These are phyloP conservation scores for Adelges cooleyi DNA, from an alignment of 1,140 invertebrate genomes.

Conservation along the genomic window DNA sequence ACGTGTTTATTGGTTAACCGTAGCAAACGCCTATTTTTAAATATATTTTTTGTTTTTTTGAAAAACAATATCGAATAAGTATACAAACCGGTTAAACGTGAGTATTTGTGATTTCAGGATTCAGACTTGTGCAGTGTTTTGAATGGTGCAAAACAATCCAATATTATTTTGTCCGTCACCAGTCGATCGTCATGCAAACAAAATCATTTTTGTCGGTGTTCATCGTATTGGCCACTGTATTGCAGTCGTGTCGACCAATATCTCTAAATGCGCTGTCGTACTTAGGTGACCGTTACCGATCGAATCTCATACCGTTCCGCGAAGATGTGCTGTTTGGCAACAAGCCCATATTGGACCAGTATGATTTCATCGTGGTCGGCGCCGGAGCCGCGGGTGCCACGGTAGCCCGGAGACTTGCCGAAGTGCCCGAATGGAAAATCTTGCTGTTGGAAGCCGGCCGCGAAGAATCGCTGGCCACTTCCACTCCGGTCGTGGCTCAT, in stretches of 20 bases:
- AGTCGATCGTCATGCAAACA: neutral
- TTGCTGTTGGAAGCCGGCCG: slow-evolving; percentile 50
- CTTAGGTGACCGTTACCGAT: slow-evolving; percentile 30
- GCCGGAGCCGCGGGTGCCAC: slow-evolving; percentile 40
- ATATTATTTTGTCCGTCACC: too few species aligned
- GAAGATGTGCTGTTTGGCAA: slow-evolving; percentile 31
- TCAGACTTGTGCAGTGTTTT: too few species aligned
- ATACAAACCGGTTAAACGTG: too few species aligned
- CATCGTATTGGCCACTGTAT: neutral
- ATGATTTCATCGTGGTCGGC: slow-evolving; percentile 34
- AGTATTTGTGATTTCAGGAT: too few species aligned
- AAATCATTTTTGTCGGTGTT: neutral
- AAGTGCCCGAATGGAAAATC: slow-evolving; percentile 40
- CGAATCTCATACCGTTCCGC: slow-evolving; percentile 27
- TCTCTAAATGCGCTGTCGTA: neutral
- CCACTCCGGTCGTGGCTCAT: slow-evolving; percentile 29
- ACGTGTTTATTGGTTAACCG: too few species aligned
- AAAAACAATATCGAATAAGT: too few species aligned
- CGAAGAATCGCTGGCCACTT: slow-evolving; percentile 44
- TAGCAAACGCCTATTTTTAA: too few species aligned
- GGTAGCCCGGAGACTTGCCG: slow-evolving; percentile 44
- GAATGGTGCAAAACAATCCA: too few species aligned
- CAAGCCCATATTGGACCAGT: slow-evolving; percentile 31
- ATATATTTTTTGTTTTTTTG: too few species aligned
- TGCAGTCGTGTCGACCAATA: neutral